Evolutionary conservation across 2,797 vertebrate genomes (phyloP).

Genomic region (Vespertilio murinus): DNA sequence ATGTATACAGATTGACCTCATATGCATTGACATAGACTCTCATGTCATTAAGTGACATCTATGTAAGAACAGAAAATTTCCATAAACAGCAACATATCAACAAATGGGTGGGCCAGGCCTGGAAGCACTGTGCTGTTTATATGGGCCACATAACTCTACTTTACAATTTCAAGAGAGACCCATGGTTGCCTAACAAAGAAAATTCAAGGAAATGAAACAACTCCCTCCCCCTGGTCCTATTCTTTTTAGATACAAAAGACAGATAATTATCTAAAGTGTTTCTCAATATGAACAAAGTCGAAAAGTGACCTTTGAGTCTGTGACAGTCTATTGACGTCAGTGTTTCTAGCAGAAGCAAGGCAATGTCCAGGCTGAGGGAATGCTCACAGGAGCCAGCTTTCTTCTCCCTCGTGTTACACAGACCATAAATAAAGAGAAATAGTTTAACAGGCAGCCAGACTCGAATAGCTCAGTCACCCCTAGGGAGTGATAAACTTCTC

Average conservation of each 20-base stretch:
- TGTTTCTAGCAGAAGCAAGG: conserved; percentile 22
- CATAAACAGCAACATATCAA: conserved; percentile 11
- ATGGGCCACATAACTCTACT: not conserved
- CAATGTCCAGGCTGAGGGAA: not conserved
- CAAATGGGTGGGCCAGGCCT: not conserved
- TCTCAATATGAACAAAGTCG: conserved; percentile 69
- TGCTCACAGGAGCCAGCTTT: conserved; percentile 28
- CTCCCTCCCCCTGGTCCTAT: conserved; percentile 48
- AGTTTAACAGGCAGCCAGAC: conserved; percentile 55
- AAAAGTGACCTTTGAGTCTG: conserved; percentile 62
- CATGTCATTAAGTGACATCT: not conserved
- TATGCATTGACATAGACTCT: not conserved
- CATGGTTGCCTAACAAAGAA: conserved; percentile 34
- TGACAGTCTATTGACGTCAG: conserved; percentile 27
- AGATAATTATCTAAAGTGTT: conserved; percentile 76
- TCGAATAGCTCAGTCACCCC: conserved; percentile 33
- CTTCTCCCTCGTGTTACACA: conserved; percentile 53
- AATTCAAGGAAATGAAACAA: conserved; percentile 73
- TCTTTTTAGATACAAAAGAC: conserved; percentile 74
- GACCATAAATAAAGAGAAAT: conserved; percentile 68
- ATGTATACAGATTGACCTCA: not conserved
- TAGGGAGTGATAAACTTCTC: conserved; percentile 67
- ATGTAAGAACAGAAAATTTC: conserved; percentile 50
- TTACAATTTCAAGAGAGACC: conserved; percentile 33
- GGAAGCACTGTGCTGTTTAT: not conserved